A percentile compares a stretch with the other conserved stretches of the same genome.
Evolutionary conservation across 2,113 vertebrate species (phyloP).

Genomic region (Oryzias woworae): DNA sequence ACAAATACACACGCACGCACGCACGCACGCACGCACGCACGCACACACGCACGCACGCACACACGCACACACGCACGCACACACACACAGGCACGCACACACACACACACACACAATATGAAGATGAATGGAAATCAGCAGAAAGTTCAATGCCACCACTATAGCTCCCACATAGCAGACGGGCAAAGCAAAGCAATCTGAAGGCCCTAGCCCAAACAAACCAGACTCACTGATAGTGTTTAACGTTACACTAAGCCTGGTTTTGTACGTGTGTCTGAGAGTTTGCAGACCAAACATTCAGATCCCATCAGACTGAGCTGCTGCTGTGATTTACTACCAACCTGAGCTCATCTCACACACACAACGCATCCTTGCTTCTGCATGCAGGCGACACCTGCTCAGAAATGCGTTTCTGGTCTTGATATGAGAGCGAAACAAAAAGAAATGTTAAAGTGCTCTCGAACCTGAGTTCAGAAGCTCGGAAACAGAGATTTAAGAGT

Average conservation of each 20-base stretch:
- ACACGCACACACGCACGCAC: neutral
- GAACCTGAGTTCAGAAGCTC: no score
- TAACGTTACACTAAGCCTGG: constrained; percentile 49
- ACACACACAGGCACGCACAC: constrained; percentile 7
- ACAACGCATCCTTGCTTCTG: no score
- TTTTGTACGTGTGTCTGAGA: constrained; percentile 12
- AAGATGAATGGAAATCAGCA: constrained; percentile 37
- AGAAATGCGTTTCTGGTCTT: no score
- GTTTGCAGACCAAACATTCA: constrained; percentile 45
- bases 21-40: neutral
- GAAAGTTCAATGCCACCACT: constrained; percentile 26
- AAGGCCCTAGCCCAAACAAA: constrained; percentile 60
- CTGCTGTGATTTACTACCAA: neutral
- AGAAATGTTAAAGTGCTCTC: no score
- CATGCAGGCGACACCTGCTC: no score
- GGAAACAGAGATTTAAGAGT: no score
- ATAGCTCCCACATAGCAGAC: constrained; percentile 14
- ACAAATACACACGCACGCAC: constrained; percentile 4
- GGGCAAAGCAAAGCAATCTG: constrained; percentile 49
- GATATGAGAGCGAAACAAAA: no score
- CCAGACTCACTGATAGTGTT: constrained; percentile 36
- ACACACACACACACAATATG: neutral
- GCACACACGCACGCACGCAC: constrained; percentile 4
- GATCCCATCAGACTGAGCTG: constrained; percentile 22
- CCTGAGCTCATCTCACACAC: no score